Conservation (phyloP, 2,797 vertebrate genomes). For the Rachycentron canadum region DNA sequence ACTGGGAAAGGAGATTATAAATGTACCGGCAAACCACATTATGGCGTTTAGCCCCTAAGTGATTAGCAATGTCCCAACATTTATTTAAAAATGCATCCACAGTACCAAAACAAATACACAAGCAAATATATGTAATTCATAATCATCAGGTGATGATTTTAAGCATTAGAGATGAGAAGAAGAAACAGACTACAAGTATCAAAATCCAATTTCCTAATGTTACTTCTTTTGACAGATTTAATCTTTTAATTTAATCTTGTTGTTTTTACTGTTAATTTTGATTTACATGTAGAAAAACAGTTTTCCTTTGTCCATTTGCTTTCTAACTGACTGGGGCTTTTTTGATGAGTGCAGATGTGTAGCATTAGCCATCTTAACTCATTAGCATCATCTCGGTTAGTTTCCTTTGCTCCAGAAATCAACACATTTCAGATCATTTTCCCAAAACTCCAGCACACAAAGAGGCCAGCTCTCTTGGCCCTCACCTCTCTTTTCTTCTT, state of each 20-base stretch:
- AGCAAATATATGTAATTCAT: background rate
- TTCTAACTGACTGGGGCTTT: background rate
- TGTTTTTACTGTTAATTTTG: background rate
- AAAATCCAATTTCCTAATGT: too few species aligned
- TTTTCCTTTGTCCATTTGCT: too few species aligned
- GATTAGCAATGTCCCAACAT: slow-evolving; percentile 17
- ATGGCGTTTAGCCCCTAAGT: slow-evolving; percentile 34
- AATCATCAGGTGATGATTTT: background rate
- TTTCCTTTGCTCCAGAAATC: slow-evolving; percentile 22
- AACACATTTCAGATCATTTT: slow-evolving; percentile 46
- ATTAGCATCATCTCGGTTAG: slow-evolving; percentile 43
- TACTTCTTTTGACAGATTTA: too few species aligned
- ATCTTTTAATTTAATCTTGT: background rate
- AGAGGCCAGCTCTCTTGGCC: slow-evolving; percentile 52
- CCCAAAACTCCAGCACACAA: slow-evolving; percentile 59
- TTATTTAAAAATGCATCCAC: background rate
- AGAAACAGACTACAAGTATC: too few species aligned
- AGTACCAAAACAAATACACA: slow-evolving; percentile 9
- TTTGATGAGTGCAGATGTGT: slow-evolving; percentile 23
- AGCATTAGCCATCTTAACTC: slow-evolving; percentile 3
- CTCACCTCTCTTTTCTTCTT: background rate
- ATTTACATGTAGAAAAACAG: too few species aligned
- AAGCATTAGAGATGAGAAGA: too few species aligned
- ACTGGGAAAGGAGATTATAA: slow-evolving; percentile 44
- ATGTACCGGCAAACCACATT: slow-evolving; percentile 22